phyloP scores from a whole-genome alignment of 2,797 vertebrate genomes.

The Galago senegalensis region DNA sequence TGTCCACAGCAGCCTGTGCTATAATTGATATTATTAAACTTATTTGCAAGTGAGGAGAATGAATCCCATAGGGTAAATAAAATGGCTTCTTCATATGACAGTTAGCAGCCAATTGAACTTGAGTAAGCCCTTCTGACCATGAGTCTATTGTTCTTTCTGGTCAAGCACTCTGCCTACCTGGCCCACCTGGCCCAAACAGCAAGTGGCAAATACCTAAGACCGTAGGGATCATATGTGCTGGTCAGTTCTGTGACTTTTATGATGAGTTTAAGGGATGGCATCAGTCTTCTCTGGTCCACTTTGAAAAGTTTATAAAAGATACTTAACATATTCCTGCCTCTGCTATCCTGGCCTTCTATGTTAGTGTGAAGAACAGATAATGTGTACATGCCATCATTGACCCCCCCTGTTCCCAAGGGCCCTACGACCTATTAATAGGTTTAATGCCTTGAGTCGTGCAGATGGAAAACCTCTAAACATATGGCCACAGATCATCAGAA shows the following conservation, averaged over 20 bases:
- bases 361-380: neutral
- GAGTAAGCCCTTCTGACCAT: neutral
- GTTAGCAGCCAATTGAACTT: neutral
- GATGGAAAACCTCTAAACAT: slow-evolving; percentile 68
- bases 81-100: neutral
- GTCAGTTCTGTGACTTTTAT: neutral
- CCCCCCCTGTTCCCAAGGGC: neutral
- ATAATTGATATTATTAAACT: neutral
- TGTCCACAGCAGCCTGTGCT: neutral
- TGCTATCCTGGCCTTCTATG: neutral
- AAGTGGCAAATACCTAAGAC: neutral
- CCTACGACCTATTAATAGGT: slow-evolving; percentile 14
- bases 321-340: neutral
- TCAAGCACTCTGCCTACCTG: no score
- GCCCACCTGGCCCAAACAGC: neutral
- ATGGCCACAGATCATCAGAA: slow-evolving; percentile 53
- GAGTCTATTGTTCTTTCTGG: neutral
- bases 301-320: neutral
- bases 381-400: neutral
- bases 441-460: slow-evolving; percentile 58
- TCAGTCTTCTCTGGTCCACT: neutral
- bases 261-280: neutral
- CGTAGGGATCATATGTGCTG: neutral
- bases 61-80: neutral
- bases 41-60: neutral